These are phyloP conservation scores for Pomatorhinus ruficollis DNA, from an alignment of 2,113 vertebrate species.

Conservation along the genomic window DNA sequence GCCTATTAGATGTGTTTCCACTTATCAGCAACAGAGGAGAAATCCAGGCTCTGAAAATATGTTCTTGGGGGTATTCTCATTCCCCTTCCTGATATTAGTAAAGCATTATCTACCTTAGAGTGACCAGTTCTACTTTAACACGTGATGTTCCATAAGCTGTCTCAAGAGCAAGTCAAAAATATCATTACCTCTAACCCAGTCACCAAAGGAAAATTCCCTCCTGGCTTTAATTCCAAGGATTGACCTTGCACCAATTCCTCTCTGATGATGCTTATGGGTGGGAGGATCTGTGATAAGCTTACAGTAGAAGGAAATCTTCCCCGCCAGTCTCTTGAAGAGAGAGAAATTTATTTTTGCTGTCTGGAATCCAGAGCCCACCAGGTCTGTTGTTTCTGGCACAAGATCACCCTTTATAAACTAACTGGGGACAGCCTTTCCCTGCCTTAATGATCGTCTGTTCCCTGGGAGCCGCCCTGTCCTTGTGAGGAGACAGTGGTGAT, in stretches of 20 bases:
- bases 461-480: not conserved
- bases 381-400: not conserved
- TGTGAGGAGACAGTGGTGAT: not conserved
- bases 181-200: not conserved
- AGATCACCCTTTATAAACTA: not conserved
- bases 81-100: not conserved
- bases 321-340: not conserved
- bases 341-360: not conserved
- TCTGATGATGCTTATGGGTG: not conserved
- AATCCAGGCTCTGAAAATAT: not conserved
- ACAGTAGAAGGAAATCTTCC: not conserved
- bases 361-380: not conserved
- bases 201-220: constrained; percentile 6
- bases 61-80: not conserved
- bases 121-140: not conserved
- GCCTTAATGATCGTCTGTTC: not conserved
- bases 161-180: not conserved
- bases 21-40: not conserved
- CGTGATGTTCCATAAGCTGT: not conserved
- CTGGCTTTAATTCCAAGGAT: not conserved
- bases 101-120: not conserved
- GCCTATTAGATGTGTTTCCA: not conserved
- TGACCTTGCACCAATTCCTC: not conserved
- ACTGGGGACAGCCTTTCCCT: not conserved
- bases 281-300: not conserved